These are phyloP conservation scores for Molossus alvarezi DNA, from an alignment of 2,797 vertebrate species.

Conservation along the genomic window DNA sequence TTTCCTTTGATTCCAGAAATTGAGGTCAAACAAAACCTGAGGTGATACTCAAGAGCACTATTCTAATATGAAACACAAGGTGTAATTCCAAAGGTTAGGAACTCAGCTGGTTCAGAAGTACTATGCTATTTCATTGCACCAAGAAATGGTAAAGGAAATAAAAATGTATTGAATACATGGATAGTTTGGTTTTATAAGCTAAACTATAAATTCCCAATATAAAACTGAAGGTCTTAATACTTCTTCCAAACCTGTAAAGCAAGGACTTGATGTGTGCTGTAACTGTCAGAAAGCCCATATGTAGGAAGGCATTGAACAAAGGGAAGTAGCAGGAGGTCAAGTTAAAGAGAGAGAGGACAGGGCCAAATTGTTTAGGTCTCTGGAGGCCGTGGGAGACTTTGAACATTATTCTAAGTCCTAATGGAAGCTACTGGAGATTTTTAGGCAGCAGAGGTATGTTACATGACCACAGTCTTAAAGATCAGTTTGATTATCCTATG, in stretches of 20 bases:
- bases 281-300: neutral
- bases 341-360: neutral
- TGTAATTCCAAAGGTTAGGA: neutral
- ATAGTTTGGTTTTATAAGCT: neutral
- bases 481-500: neutral
- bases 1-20: neutral
- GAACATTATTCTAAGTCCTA: neutral
- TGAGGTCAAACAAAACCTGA: neutral
- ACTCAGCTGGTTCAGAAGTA: neutral
- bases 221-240: neutral
- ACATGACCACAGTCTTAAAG: neutral
- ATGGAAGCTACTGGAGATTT: neutral
- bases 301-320: neutral
- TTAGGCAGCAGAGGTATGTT: neutral
- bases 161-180: neutral
- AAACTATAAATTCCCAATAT: neutral
- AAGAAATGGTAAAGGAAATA: neutral
- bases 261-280: neutral
- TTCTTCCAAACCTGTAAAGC: constrained; percentile 3
- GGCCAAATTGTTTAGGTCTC: neutral
- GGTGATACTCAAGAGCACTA: neutral
- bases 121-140: neutral
- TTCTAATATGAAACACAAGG: neutral
- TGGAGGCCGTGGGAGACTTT: neutral
- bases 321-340: neutral